Evolutionary conservation across 2,797 vertebrate genomes (phyloP), one percentile per base, ranked within the genome.

Genomic region (Scolopax bukidnonensis): DNA sequence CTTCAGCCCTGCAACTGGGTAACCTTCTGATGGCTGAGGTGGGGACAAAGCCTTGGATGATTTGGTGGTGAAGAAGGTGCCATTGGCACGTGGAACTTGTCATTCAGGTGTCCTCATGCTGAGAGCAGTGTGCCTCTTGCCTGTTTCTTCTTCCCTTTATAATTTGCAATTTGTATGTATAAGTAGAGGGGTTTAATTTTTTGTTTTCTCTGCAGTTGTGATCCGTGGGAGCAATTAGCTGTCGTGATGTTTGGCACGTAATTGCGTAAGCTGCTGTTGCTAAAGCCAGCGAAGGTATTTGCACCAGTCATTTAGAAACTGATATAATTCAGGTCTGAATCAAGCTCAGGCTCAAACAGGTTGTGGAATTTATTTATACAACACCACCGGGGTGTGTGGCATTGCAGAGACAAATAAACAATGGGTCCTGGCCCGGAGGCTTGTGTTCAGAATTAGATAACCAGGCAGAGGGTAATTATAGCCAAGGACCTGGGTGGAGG

Each of bases 321-420:
- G 81, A n/a, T 57, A 3, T 75, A 40, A 71, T 75, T 92, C 68
- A 30, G 56, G 17, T 17, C 78, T 80, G 61, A 18, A 75, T 89
- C 57, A 38, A 90, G 50, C 68, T 95, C 86, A 77, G 90, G 95
- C 91, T 96, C 88, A 16, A 90, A 94, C 95, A 97, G 93, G 96
- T 90, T 74, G 81, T 93, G 94, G 96, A 96, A 97, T 96, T 96
- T 82, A 90, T 94, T 95, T 95, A 64, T 96, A 80, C 91, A 89
- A 30, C 74, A 32, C 68, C 63, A 43, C 13, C 13, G 71, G 91
- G 90, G 93, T 28, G 95, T 94, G 91, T 91, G 95, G 78, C 90
- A 3, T 60, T 59, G 61, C 73, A 40, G 90, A 93, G 83, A 78
- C 87, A 78, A 94, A 84, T 65, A 91, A 93, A 84, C 67, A 77